phyloP scores from a whole-genome alignment of 2,113 vertebrate genomes.

The Oxyura jamaicensis region DNA sequence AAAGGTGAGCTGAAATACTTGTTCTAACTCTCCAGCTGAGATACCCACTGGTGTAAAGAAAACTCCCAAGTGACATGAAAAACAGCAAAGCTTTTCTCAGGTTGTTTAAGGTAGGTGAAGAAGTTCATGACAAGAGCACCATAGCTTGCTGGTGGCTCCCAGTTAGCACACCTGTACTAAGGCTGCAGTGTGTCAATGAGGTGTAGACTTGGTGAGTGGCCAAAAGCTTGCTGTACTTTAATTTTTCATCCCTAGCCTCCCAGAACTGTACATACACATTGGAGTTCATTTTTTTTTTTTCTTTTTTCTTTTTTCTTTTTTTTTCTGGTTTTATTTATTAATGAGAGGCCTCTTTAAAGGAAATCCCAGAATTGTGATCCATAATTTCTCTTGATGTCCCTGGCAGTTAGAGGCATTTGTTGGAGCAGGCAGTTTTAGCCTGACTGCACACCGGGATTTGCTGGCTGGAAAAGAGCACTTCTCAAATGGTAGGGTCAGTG shows the following conservation, averaged over 20 bases:
- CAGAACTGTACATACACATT: background rate
- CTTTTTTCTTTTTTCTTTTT: background rate
- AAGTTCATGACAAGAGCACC: background rate
- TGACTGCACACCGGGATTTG: background rate
- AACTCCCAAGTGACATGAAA: background rate
- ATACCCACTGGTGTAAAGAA: rapidly evolving
- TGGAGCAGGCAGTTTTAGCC: background rate
- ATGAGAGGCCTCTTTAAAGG: background rate
- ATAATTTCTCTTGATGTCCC: background rate
- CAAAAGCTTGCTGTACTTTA: background rate
- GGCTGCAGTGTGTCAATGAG: background rate
- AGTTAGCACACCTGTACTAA: background rate
- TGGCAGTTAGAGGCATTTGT: background rate
- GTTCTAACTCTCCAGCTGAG: background rate
- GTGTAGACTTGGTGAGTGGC: background rate
- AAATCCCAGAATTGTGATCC: background rate
- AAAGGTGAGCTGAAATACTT: background rate
- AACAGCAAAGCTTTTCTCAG: background rate
- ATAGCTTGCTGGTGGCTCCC: background rate
- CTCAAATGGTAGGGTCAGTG: background rate
- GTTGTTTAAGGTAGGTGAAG: slow-evolving; percentile 12
- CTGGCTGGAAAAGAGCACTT: background rate
- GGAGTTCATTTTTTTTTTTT: background rate
- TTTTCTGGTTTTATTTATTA: background rate
- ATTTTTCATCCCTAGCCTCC: background rate